A percentile compares a stretch with the other conserved stretches of the same genome.
Evolutionary conservation across 1,140 invertebrate species (phyloP).

Genomic region (Drosophila repleta): DNA sequence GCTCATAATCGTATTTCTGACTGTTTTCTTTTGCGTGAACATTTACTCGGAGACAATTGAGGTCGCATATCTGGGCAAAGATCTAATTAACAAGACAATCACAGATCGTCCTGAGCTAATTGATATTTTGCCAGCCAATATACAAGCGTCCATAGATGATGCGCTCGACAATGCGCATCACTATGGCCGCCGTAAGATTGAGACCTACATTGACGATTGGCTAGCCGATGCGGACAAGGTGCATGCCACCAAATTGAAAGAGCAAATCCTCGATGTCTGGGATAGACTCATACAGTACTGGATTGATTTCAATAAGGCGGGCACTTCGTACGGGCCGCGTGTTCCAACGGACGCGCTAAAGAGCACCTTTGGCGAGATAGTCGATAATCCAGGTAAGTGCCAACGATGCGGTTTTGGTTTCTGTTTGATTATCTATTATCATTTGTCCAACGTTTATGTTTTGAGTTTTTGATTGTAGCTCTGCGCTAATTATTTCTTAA

Average conservation of each 20-base stretch:
- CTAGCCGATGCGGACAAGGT: conserved; percentile 92
- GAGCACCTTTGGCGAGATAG: conserved; percentile 86
- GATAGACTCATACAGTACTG: conserved; percentile 96
- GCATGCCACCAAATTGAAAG: conserved; percentile 94
- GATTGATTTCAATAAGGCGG: conserved; percentile 88
- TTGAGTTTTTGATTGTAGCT: conserved; percentile 30
- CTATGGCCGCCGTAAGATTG: conserved; percentile 87
- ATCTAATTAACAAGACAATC: conserved; percentile 95
- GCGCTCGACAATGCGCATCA: conserved; percentile 96
- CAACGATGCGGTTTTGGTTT: not conserved
- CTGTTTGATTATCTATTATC: conserved; percentile 23
- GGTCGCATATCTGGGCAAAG: conserved; percentile 93
- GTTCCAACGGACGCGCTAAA: conserved; percentile 88
- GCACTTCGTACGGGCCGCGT: conserved; percentile 87
- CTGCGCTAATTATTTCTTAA: not conserved
- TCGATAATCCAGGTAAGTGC: conserved; percentile 80
- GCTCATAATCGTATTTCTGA: conserved; percentile 85
- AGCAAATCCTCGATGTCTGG: conserved; percentile 96
- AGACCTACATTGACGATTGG: conserved; percentile 85
- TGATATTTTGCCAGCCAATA: conserved; percentile 89
- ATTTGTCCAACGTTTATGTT: conserved; percentile 43
- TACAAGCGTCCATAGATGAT: conserved; percentile 90
- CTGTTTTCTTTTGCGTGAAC: conserved; percentile 86
- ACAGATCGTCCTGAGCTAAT: conserved; percentile 94
- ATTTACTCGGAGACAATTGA: conserved; percentile 98